Evolutionary conservation across 2,113 vertebrate genomes (phyloP).

Genomic region (Caloenas nicobarica): DNA sequence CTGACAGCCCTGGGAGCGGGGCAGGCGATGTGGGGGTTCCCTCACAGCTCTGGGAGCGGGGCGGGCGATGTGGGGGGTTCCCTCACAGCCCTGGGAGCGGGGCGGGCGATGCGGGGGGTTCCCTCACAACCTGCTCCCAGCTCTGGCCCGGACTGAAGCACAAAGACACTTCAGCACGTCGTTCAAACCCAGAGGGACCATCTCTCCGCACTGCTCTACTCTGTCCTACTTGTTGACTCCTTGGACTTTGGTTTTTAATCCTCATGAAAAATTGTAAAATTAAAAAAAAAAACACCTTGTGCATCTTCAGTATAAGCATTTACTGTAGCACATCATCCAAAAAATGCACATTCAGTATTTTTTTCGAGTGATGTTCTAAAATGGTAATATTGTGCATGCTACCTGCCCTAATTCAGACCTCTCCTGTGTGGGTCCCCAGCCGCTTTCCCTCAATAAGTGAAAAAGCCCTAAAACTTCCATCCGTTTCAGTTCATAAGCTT

Average conservation of each 20-base stretch:
- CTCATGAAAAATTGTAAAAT: not conserved
- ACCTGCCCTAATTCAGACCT: not conserved
- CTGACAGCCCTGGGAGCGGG: too few species aligned
- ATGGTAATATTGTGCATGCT: not conserved
- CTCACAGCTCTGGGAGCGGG: not conserved
- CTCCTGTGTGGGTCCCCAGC: not conserved
- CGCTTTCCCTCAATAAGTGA: not conserved
- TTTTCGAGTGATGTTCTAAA: not conserved
- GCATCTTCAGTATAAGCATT: not conserved
- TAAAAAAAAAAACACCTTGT: not conserved
- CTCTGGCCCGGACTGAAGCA: not conserved
- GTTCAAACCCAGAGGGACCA: not conserved
- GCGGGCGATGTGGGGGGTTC: too few species aligned
- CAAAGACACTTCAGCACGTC: accelerated
- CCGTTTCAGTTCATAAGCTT: not conserved
- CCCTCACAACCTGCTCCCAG: not conserved
- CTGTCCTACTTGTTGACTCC: not conserved
- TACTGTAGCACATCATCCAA: not conserved
- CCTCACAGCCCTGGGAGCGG: not conserved
- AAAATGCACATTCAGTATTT: not conserved
- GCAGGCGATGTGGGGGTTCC: too few species aligned
- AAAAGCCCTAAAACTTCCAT: not conserved
- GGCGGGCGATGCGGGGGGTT: too few species aligned
- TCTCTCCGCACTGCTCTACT: not conserved
- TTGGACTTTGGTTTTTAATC: not conserved